These are phyloP conservation scores for Brachionus plicatilis DNA, from an alignment of 1,140 invertebrate species.

Conservation along the genomic window DNA sequence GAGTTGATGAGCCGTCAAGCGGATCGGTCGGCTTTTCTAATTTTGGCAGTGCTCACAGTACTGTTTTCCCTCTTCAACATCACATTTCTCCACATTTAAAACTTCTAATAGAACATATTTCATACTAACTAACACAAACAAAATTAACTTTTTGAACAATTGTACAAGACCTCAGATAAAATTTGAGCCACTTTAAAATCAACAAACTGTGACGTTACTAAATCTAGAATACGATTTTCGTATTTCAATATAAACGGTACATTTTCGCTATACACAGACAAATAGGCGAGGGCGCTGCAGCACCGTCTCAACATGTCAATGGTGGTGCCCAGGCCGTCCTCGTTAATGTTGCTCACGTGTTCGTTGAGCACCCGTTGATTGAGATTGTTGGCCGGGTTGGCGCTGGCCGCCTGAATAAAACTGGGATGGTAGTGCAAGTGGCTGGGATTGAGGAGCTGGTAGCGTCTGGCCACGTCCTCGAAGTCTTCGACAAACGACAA, in stretches of 20 bases:
- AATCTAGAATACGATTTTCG: constrained; percentile 36
- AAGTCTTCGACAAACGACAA: constrained; percentile 24
- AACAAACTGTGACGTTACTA: constrained; percentile 36
- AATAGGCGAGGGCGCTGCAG: neutral
- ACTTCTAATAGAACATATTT: neutral
- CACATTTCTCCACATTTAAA: too few relatives aligned
- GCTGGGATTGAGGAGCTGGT: neutral
- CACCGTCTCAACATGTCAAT: constrained; percentile 34
- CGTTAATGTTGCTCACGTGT: neutral
- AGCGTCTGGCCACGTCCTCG: neutral
- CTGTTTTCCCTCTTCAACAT: neutral
- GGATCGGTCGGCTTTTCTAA: neutral
- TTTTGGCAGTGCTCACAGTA: neutral
- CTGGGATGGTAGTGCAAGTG: neutral
- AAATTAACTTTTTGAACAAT: constrained; percentile 27
- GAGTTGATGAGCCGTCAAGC: neutral
- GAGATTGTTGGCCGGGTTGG: neutral
- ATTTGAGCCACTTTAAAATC: constrained; percentile 36
- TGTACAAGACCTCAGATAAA: constrained; percentile 30
- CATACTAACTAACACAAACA: neutral
- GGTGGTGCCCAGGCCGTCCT: constrained; percentile 12
- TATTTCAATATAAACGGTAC: constrained; percentile 9
- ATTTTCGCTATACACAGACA: constrained; percentile 30
- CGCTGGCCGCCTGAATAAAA: neutral
- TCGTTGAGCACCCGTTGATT: neutral